Percentiles rank a stretch among this genome's conserved stretches.
Evolutionary conservation across 1,140 invertebrate species (phyloP).

Genomic region (Solenopsis fugax): DNA sequence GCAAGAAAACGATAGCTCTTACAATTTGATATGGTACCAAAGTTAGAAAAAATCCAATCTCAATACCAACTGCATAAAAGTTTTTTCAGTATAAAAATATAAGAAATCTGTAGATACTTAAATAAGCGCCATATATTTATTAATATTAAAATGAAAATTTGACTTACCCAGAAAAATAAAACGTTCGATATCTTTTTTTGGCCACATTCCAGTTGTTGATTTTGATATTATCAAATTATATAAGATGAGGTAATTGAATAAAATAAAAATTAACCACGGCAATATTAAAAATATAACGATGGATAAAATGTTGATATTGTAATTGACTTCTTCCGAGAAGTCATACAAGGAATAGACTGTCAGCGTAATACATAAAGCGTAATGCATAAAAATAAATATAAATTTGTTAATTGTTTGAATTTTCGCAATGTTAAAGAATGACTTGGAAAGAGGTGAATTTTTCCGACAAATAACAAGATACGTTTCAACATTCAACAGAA

Average conservation of each 20-base stretch:
- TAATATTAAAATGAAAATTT: neutral
- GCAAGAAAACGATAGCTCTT: constrained; percentile 69
- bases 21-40: constrained; percentile 78
- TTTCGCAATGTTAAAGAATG: constrained; percentile 58
- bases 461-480: constrained; percentile 72
- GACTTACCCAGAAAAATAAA: constrained; percentile 76
- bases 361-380: constrained; percentile 66
- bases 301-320: constrained; percentile 77
- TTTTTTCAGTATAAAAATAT: neutral
- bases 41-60: constrained; percentile 74
- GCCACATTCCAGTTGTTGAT: constrained; percentile 58
- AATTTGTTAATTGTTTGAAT: no score
- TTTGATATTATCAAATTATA: constrained; percentile 69
- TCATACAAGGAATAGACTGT: constrained; percentile 78
- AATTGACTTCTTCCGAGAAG: constrained; percentile 71
- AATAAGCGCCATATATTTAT: neutral
- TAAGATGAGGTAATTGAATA: constrained; percentile 71
- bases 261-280: constrained; percentile 69
- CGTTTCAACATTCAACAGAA: constrained; percentile 76
- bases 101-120: neutral
- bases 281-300: constrained; percentile 77
- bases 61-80: constrained; percentile 72
- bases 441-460: constrained; percentile 42
- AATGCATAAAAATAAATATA: no score
- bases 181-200: constrained; percentile 63